phyloP scores from a whole-genome alignment of 2,888 invertebrate genomes.

The Crocallis elinguaria region DNA sequence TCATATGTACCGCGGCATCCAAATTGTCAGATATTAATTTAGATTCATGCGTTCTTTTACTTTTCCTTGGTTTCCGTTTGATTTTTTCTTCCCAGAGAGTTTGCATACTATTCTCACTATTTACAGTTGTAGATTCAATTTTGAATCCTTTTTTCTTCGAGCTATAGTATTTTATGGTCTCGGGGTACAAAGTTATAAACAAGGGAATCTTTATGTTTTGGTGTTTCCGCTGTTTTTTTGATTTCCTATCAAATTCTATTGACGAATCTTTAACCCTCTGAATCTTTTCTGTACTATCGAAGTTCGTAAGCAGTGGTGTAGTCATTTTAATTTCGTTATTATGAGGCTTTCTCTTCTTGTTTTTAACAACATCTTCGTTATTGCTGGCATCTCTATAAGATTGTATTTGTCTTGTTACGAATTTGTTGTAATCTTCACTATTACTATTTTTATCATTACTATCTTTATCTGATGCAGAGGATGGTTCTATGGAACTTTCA shows the following conservation, averaged over 20 bases:
- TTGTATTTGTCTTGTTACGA: too few species aligned
- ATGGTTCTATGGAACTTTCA: neutral
- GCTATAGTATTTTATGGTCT: slow-evolving; percentile 10
- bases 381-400: neutral
- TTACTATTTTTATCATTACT: neutral
- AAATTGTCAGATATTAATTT: too few species aligned
- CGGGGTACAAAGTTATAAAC: slow-evolving; percentile 30
- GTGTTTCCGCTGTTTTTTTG: neutral
- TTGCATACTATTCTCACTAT: slow-evolving; percentile 2
- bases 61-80: neutral
- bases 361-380: neutral
- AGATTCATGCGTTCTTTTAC: neutral
- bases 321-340: too few species aligned
- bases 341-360: neutral
- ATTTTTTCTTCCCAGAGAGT: slow-evolving; percentile 19
- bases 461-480: neutral
- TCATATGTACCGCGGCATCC: neutral
- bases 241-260: neutral
- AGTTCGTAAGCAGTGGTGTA: too few species aligned
- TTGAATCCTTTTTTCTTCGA: slow-evolving; percentile 14
- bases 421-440: neutral
- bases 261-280: neutral
- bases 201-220: slow-evolving; percentile 5
- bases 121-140: slow-evolving; percentile 5
- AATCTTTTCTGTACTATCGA: neutral